Evolutionary conservation across 2,888 invertebrate species (phyloP).

Genomic region (Leptinotarsa peninsularis): DNA sequence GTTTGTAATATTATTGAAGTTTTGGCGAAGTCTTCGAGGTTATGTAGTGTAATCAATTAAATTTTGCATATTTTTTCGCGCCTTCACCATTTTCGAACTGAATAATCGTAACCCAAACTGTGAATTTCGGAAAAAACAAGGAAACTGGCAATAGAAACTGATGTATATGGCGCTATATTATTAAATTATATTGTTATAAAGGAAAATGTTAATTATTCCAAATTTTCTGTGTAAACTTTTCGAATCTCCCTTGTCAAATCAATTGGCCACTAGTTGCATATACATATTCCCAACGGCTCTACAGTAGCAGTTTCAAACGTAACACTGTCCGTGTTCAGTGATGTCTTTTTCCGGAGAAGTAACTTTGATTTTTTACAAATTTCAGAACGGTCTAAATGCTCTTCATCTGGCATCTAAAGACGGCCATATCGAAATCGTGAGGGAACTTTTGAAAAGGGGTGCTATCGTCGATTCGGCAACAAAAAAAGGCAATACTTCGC

Average conservation of each 20-base stretch:
- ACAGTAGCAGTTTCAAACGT: not conserved
- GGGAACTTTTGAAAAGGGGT: conserved; percentile 88
- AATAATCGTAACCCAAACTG: too few species aligned
- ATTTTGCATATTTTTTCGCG: too few species aligned
- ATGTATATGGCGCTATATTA: too few species aligned
- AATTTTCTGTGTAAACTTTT: not conserved
- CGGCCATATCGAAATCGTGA: conserved; percentile 94
- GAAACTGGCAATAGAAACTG: too few species aligned
- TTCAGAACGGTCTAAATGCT: conserved; percentile 96
- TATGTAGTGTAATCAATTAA: too few species aligned
- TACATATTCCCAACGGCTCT: not conserved
- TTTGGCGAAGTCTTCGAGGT: too few species aligned
- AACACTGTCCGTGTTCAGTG: conserved; percentile 8
- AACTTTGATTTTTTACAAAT: conserved; percentile 48
- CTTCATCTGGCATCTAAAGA: conserved; percentile 97
- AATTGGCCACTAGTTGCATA: not conserved
- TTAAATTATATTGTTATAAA: too few species aligned
- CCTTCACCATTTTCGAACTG: too few species aligned
- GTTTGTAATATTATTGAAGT: too few species aligned
- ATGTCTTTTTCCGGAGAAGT: conserved; percentile 26
- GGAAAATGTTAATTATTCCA: not conserved
- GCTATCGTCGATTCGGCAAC: conserved; percentile 96
- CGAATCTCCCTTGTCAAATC: conserved; percentile 4
- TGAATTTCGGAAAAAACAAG: too few species aligned
- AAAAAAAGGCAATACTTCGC: conserved; percentile 95